A percentile compares a stretch with the other conserved stretches of the same genome.
Evolutionary conservation across 2,888 invertebrate species (phyloP).

Genomic region (Sphaerophoria rueppellii): DNA sequence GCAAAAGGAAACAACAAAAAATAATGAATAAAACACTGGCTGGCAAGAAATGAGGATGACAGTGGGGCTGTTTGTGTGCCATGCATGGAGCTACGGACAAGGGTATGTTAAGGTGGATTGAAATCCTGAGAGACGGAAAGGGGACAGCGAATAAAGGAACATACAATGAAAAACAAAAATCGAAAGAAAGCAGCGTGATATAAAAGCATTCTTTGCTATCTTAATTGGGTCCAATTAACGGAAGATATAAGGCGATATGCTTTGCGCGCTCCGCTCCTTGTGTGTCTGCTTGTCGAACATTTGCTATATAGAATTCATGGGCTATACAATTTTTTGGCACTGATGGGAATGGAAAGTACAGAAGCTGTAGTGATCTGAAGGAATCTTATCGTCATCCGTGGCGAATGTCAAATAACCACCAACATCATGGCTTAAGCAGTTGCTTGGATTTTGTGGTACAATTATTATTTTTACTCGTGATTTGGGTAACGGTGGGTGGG

Average conservation of each 20-base stretch:
- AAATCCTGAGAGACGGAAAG: not conserved
- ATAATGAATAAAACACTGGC: constrained; percentile 65
- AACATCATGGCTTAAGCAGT: constrained; percentile 26
- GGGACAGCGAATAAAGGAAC: not conserved
- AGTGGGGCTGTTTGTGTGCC: not conserved
- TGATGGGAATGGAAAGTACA: constrained; percentile 31
- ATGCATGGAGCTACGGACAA: not conserved
- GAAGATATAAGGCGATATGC: constrained; percentile 74
- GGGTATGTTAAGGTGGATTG: not conserved
- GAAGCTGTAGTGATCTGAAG: constrained; percentile 33
- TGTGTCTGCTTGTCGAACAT: constrained; percentile 55
- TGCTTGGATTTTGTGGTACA: constrained; percentile 6
- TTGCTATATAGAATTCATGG: constrained; percentile 4
- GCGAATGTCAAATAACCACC: constrained; percentile 18
- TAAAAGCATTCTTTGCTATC: constrained; percentile 74
- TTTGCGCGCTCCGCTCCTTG: constrained; percentile 59
- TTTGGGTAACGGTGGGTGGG: not conserved
- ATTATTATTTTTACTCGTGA: not conserved
- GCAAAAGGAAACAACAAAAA: constrained; percentile 64
- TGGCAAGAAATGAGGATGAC: not conserved
- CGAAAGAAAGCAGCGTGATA: constrained; percentile 71
- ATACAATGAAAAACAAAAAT: constrained; percentile 37
- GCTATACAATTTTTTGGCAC: not conserved
- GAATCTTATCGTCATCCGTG: constrained; percentile 48
- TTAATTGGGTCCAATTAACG: constrained; percentile 76